Evolutionary conservation across 2,113 vertebrate species (phyloP).

Genomic region (Dicrurus megarhynchus): DNA sequence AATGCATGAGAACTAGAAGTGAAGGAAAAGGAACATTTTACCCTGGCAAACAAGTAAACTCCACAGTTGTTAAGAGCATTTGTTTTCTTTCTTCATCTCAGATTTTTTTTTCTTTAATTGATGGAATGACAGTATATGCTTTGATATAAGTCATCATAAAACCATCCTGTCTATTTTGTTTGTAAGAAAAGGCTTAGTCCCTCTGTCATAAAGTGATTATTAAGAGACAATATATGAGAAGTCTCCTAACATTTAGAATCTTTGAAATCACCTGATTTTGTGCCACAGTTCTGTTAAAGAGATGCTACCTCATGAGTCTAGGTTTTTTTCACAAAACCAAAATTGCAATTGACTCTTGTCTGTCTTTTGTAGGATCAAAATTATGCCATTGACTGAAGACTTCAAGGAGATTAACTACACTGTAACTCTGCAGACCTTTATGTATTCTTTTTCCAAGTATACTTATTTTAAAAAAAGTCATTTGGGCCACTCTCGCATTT

Average conservation of each 20-base stretch:
- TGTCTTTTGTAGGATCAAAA: not conserved
- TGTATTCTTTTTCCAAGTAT: not conserved
- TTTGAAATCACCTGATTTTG: not conserved
- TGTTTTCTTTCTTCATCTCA: not conserved
- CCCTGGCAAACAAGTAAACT: fast-evolving
- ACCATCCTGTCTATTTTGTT: not conserved
- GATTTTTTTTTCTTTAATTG: not conserved
- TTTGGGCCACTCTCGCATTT: not conserved
- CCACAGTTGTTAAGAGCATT: not conserved
- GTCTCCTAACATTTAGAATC: not conserved
- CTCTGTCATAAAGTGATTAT: not conserved
- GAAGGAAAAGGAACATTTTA: not conserved
- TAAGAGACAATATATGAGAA: not conserved
- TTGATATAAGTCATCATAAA: not conserved
- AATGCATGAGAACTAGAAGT: not conserved
- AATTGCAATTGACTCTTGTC: not conserved
- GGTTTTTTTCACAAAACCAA: not conserved
- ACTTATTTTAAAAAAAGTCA: not conserved
- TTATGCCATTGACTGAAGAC: not conserved
- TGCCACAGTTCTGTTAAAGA: not conserved
- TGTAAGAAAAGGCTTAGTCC: not conserved
- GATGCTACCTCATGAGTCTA: not conserved
- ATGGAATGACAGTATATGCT: not conserved
- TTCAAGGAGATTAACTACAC: not conserved
- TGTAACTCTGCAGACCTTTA: not conserved